Evolutionary conservation across 2,797 vertebrate genomes (phyloP).

Genomic region (Podargus strigoides): DNA sequence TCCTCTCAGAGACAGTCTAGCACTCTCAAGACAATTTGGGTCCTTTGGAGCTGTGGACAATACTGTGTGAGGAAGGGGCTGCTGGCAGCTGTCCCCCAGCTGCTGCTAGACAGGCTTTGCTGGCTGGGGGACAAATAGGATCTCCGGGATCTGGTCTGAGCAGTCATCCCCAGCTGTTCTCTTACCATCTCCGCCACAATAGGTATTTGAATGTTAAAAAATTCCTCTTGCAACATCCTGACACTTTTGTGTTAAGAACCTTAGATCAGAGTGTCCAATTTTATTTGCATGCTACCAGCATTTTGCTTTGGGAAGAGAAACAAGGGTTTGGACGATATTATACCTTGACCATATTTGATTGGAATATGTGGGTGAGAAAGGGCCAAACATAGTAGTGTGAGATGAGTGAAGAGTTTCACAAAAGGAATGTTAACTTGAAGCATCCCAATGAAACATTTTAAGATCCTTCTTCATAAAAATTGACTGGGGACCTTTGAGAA

Average conservation of each 20-base stretch:
- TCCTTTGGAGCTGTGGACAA: neutral
- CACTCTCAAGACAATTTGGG: neutral
- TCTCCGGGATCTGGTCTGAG: too few species aligned
- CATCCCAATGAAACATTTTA: neutral
- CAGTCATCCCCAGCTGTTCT: neutral
- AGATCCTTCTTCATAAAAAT: neutral
- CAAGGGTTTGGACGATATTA: rapidly evolving
- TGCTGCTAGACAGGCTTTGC: rapidly evolving
- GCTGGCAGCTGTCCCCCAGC: neutral
- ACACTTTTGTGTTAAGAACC: rapidly evolving
- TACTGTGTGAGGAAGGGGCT: neutral
- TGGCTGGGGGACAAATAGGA: neutral
- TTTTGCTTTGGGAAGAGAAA: neutral
- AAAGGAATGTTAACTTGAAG: neutral
- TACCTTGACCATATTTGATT: neutral
- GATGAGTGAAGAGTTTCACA: neutral
- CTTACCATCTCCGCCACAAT: neutral
- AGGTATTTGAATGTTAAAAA: neutral
- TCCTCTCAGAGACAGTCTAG: neutral
- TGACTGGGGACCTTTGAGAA: neutral
- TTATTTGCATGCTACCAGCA: neutral
- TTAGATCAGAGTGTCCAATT: neutral
- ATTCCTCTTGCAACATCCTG: neutral
- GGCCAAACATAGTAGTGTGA: neutral
- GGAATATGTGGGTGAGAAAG: neutral